A percentile compares a stretch with the other conserved stretches of the same genome.
Evolutionary conservation across 2,113 vertebrate genomes (phyloP).

Genomic region (Ovis aries): DNA sequence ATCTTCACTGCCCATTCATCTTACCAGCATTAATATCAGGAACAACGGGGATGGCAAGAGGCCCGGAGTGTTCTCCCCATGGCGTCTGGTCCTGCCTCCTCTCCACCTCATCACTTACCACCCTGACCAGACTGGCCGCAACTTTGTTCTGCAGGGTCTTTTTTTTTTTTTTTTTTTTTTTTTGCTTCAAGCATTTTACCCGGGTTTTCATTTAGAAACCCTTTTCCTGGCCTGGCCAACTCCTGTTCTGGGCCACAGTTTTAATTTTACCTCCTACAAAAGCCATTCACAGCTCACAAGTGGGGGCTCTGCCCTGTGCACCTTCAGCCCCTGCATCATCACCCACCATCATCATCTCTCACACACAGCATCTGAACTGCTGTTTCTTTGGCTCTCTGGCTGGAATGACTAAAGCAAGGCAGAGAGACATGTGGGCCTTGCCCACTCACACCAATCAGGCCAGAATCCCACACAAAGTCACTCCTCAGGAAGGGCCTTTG

Average conservation of each 20-base stretch:
- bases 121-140: background rate
- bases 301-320: background rate
- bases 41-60: background rate
- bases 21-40: background rate
- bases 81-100: background rate
- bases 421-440: rapidly evolving
- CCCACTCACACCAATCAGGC: too few species aligned
- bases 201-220: background rate
- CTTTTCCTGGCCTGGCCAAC: background rate
- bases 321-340: background rate
- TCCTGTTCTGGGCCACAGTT: background rate
- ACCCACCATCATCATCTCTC: rapidly evolving
- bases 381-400: background rate
- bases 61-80: rapidly evolving
- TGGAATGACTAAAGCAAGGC: too few species aligned
- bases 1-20: rapidly evolving
- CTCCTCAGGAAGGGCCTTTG: background rate
- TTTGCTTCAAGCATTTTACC: background rate
- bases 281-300: background rate
- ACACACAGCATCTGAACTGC: rapidly evolving
- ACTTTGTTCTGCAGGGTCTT: too few species aligned
- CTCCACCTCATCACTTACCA: background rate
- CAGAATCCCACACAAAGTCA: background rate
- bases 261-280: background rate
- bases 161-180: background rate